Conservation (phyloP, 1,140 invertebrate genomes). For the Brachionus angularis region DNA sequence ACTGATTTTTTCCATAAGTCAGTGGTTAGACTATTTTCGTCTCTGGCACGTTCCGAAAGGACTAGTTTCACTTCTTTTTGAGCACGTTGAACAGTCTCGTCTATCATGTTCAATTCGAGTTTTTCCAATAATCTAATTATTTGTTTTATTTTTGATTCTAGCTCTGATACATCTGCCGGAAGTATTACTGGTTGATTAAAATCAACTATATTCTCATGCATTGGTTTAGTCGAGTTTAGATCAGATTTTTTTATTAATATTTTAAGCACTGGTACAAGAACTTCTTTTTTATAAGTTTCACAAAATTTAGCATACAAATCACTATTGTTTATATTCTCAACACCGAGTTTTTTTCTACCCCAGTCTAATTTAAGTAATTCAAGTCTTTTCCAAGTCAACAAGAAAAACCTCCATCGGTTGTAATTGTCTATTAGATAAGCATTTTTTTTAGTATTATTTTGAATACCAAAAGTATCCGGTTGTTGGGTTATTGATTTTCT, state of each 20-base stretch:
- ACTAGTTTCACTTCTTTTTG: constrained; percentile 52
- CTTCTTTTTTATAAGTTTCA: constrained; percentile 42
- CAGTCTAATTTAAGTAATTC: constrained; percentile 54
- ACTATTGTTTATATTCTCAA: constrained; percentile 50
- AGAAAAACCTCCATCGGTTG: constrained; percentile 52
- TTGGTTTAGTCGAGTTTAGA: neutral
- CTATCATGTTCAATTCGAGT: constrained; percentile 50
- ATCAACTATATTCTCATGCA: constrained; percentile 28
- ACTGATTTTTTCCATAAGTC: constrained; percentile 58
- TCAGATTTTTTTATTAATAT: constrained; percentile 1
- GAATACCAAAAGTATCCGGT: neutral
- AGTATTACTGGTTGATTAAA: constrained; percentile 29
- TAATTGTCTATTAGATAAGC: constrained; percentile 53
- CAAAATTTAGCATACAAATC: constrained; percentile 49
- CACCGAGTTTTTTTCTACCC: constrained; percentile 50
- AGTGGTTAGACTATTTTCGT: constrained; percentile 53
- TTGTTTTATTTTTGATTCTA: constrained; percentile 16
- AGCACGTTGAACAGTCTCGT: constrained; percentile 51
- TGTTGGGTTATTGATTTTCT: neutral
- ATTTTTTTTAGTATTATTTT: constrained; percentile 48
- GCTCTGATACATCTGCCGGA: constrained; percentile 25
- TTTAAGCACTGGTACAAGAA: constrained; percentile 15
- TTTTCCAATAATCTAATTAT: constrained; percentile 10
- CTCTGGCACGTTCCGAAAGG: constrained; percentile 52
- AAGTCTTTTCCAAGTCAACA: constrained; percentile 55